Conservation (phyloP, 2,113 vertebrate species). For the Hippocampus zosterae region DNA sequence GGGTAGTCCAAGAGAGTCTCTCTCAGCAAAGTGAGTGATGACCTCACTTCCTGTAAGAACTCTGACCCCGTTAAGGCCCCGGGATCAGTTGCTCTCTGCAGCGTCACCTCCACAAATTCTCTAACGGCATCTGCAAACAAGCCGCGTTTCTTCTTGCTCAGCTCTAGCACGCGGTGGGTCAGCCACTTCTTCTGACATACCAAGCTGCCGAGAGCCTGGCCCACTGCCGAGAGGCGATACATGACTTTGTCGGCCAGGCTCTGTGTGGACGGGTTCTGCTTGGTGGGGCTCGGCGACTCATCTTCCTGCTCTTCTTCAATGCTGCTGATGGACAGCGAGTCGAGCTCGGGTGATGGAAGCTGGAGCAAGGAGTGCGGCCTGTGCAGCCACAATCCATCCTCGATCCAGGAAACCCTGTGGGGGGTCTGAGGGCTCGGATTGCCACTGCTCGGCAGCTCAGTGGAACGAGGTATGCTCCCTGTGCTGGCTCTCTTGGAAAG, state of each 20-base stretch:
- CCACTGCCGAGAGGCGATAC: slow-evolving; percentile 74
- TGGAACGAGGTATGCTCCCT: slow-evolving; percentile 13
- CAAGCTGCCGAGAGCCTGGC: slow-evolving; percentile 72
- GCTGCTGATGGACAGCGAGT: slow-evolving; percentile 74
- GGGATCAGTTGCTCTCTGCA: slow-evolving; percentile 27
- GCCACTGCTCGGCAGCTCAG: slow-evolving; percentile 31
- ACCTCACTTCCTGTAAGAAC: slow-evolving; percentile 81
- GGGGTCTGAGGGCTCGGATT: slow-evolving; percentile 54
- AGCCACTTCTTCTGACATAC: slow-evolving; percentile 69
- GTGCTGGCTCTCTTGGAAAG: slow-evolving; percentile 7
- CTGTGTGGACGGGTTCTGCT: slow-evolving; percentile 18
- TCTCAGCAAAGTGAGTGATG: slow-evolving; percentile 74
- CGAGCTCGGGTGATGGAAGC: slow-evolving; percentile 56
- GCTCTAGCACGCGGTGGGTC: slow-evolving; percentile 67
- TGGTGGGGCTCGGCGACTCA: slow-evolving; percentile 4
- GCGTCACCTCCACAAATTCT: slow-evolving; percentile 52
- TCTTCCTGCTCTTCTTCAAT: slow-evolving; percentile 74
- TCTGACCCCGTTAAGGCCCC: slow-evolving; percentile 56
- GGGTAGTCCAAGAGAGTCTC: slow-evolving; percentile 70
- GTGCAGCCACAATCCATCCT: slow-evolving; percentile 68
- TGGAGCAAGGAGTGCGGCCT: slow-evolving; percentile 37
- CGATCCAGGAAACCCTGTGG: slow-evolving; percentile 83
- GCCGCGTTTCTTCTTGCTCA: slow-evolving; percentile 68
- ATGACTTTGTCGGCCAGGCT: slow-evolving; percentile 74
- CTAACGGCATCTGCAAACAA: slow-evolving; percentile 69